A percentile compares a stretch with the other conserved stretches of the same genome.
phyloP scores from a whole-genome alignment of 2,888 invertebrate species.

The Cancer borealis region DNA sequence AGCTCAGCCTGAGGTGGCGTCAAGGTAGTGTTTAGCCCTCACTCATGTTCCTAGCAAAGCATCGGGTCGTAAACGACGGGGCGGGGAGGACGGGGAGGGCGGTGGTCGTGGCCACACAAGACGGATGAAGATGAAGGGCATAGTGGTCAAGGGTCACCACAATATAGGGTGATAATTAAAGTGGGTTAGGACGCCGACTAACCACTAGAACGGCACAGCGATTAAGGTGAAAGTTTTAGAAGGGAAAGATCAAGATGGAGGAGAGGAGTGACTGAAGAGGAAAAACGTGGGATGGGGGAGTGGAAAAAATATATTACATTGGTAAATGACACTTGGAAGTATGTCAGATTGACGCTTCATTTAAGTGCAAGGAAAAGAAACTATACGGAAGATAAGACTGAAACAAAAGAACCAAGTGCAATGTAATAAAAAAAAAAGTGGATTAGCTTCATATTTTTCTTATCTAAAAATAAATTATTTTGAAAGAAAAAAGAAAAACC shows the following conservation, averaged over 20 bases:
- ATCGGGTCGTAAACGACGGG: too few species aligned
- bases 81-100: neutral
- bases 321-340: neutral
- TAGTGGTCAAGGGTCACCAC: slow-evolving; percentile 55
- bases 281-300: neutral
- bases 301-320: neutral
- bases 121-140: slow-evolving; percentile 61
- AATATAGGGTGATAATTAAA: slow-evolving; percentile 67
- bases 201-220: slow-evolving; percentile 42
- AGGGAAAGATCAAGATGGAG: neutral
- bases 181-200: slow-evolving; percentile 37
- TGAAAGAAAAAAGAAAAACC: too few species aligned
- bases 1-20: neutral
- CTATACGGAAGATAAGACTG: too few species aligned
- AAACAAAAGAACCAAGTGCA: neutral
- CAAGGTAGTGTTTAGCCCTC: neutral
- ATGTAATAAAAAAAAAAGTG: neutral
- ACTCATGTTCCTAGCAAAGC: neutral
- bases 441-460: neutral
- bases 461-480: neutral
- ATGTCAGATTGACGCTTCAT: too few species aligned
- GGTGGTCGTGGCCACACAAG: slow-evolving; percentile 40
- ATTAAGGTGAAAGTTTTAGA: slow-evolving; percentile 53
- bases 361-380: too few species aligned
- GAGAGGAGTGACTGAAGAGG: neutral